Conservation (phyloP, 2,888 invertebrate species). For the Sphinx pinastri region DNA sequence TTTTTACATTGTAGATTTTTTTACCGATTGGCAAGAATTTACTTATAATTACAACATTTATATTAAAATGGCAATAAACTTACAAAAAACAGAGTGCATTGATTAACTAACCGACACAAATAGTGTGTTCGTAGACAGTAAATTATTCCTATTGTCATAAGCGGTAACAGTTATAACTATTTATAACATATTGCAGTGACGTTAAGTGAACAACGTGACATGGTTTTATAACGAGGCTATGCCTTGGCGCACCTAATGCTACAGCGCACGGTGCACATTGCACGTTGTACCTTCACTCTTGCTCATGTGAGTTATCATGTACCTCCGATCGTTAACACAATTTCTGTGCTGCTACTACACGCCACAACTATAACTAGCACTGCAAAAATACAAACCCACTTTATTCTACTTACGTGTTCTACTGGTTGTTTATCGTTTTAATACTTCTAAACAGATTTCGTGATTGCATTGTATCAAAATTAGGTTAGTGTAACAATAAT, state of each 20-base stretch:
- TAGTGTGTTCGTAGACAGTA: slow-evolving; percentile 4
- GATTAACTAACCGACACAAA: not conserved
- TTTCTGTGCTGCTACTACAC: slow-evolving; percentile 38
- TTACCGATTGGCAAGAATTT: not conserved
- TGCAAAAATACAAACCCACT: not conserved
- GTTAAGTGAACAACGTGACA: slow-evolving; percentile 43
- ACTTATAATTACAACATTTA: not conserved
- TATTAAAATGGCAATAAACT: not conserved
- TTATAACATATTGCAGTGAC: slow-evolving; percentile 33
- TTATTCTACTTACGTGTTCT: slow-evolving; percentile 3
- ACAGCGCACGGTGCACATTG: slow-evolving; percentile 25
- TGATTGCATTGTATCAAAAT: slow-evolving; percentile 9
- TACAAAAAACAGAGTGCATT: slow-evolving; percentile 6
- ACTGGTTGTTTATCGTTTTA: not conserved
- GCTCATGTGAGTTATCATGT: slow-evolving; percentile 41
- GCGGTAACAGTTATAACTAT: slow-evolving; percentile 30
- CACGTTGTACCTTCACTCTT: slow-evolving; percentile 36
- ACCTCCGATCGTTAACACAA: slow-evolving; percentile 37
- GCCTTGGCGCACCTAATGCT: slow-evolving; percentile 28
- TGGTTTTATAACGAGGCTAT: slow-evolving; percentile 43
- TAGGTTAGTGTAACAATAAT: slow-evolving; percentile 10
- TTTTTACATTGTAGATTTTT: slow-evolving; percentile 43
- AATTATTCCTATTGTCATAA: slow-evolving; percentile 31
- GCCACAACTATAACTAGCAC: slow-evolving; percentile 32
- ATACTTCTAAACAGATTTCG: slow-evolving; percentile 1